phyloP scores from a whole-genome alignment of 2,113 vertebrate genomes.

The Panthera tigris region DNA sequence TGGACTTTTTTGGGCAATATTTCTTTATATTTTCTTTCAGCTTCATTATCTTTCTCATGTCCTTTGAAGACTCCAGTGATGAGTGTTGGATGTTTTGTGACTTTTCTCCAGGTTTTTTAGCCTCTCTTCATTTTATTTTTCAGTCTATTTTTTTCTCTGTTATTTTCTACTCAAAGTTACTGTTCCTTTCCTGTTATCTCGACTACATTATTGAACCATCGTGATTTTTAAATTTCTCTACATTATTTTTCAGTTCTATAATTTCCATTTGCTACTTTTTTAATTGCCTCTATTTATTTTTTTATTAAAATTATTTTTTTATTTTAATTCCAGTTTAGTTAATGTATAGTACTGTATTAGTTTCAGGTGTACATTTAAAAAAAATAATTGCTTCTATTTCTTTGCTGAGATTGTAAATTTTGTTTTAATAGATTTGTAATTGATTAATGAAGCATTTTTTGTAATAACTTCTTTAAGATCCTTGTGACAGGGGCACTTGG shows the following conservation, averaged over 20 bases:
- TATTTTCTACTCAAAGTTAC: neutral
- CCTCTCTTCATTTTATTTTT: neutral
- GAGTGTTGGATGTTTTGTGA: neutral
- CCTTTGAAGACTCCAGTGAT: neutral
- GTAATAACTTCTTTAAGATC: neutral
- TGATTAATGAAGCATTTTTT: neutral
- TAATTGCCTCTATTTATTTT: neutral
- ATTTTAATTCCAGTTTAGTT: neutral
- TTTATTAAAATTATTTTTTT: neutral
- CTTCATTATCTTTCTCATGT: neutral
- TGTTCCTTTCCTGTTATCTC: neutral
- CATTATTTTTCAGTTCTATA: neutral
- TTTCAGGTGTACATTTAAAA: neutral
- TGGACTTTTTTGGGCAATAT: neutral
- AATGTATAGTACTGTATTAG: neutral
- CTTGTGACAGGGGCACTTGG: neutral
- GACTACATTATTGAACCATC: neutral
- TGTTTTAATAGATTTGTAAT: neutral
- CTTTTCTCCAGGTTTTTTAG: neutral
- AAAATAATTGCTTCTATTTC: neutral
- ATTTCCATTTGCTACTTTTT: neutral
- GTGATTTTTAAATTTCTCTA: neutral
- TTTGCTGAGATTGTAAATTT: neutral
- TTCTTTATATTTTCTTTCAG: neutral
- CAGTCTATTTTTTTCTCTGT: neutral